Evolutionary conservation across 2,888 invertebrate genomes (phyloP), one percentile per base, ranked within the genome.

Genomic region (Stenchaetothrips biformis): DNA sequence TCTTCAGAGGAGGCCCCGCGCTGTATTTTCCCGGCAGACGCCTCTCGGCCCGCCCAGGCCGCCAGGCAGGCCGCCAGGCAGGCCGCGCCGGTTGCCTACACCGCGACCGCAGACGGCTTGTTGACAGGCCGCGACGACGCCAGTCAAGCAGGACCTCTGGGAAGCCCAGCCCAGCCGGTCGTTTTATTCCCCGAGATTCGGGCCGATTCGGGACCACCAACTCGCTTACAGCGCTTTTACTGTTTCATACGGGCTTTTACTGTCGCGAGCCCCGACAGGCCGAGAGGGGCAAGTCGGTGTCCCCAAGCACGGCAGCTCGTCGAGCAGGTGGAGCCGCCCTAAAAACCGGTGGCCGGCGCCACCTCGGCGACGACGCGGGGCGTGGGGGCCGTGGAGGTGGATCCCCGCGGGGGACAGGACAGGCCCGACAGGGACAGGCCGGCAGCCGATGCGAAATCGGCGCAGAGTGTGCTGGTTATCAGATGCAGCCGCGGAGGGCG

Each of bases 151-250:
- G 53, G 53, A 9, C 53, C 53, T 13, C 37, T 37, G 37, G 37
- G 37, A 37, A 6, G 13, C 16, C 53, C 11, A 13, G 53, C 53
- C 53, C 53, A 6, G 53, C 13, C 53, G 53, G 16, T 18, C 21
- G 67, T 21, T 67, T 67, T 67, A 67, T 67, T 67, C n/a, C 67
- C 67, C 67, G 21, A 21, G 67, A 67, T 67, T 67, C 67, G 67
- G 67, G 67, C 18, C 67, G 67, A 67, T 67, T 67, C 67, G 67
- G 67, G 67, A 67, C 67, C 67, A n/a, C 67, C 67, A 21, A 62
- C 62, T 62, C n/a, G 67, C n/a, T 21, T 67, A 67, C 21, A 67
- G 8, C 67, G 67, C 67, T 67, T 67, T 67, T 67, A 53, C 53
- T 53, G 53, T 53, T 53, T 18, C 53, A 1, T 67, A 67, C 67